Evolutionary conservation across 1,140 invertebrate genomes (phyloP).

Genomic region (Schlechtendalia chinensis): DNA sequence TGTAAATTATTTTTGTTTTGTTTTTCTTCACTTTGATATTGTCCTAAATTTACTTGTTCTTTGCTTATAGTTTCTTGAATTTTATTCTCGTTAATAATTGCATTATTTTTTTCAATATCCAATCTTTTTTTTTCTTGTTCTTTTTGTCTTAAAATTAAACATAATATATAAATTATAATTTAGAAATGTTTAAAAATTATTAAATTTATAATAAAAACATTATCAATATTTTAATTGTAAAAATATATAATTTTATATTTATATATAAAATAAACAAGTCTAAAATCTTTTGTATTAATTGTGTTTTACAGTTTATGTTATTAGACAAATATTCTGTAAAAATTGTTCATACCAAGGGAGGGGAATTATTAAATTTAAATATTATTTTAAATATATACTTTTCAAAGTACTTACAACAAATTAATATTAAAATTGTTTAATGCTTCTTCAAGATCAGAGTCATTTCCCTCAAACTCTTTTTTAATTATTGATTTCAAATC

Average conservation of each 20-base stretch:
- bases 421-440: constrained; percentile 59
- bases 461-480: constrained; percentile 63
- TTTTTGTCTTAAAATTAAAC: constrained; percentile 53
- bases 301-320: too few relatives aligned
- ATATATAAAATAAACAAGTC: too few relatives aligned
- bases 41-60: constrained; percentile 38
- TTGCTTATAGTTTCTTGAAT: constrained; percentile 54
- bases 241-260: too few relatives aligned
- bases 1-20: constrained; percentile 52
- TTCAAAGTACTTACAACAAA: constrained; percentile 56
- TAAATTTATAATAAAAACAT: too few relatives aligned
- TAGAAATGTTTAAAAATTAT: too few relatives aligned
- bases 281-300: too few relatives aligned
- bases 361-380: too few relatives aligned
- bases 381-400: background rate
- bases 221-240: too few relatives aligned
- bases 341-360: too few relatives aligned
- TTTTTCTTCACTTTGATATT: constrained; percentile 51
- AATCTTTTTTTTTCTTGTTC: constrained; percentile 54
- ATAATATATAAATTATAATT: background rate
- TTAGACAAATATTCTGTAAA: too few relatives aligned
- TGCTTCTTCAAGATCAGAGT: constrained; percentile 64
- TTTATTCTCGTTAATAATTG: constrained; percentile 53
- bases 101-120: constrained; percentile 54
- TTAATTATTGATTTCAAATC: constrained; percentile 62